phyloP scores from a whole-genome alignment of 2,888 invertebrate genomes.

The Stegana nigrithorax region DNA sequence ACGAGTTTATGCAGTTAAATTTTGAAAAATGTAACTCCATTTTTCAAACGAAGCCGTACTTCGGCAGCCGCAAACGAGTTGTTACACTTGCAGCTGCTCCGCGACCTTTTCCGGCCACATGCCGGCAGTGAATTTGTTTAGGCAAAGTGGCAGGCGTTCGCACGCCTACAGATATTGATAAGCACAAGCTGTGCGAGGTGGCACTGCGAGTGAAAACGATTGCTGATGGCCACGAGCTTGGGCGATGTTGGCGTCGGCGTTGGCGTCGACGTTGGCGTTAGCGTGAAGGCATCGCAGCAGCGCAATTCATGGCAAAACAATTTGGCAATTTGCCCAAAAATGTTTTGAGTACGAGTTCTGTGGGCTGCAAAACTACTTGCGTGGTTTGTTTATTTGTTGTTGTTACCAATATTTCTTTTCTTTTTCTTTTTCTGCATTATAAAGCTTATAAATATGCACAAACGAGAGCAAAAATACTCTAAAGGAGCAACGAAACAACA shows the following conservation, averaged over 20 bases:
- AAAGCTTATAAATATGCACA: constrained; percentile 7
- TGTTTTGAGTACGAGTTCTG: not conserved
- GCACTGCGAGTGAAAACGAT: not conserved
- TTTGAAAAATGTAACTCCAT: constrained; percentile 4
- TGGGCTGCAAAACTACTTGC: constrained; percentile 21
- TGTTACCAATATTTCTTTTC: constrained; percentile 5
- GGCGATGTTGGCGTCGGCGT: not conserved
- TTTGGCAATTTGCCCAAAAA: constrained; percentile 49
- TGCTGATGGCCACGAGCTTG: not conserved
- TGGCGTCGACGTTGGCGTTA: no score
- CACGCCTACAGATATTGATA: no score
- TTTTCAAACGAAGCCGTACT: no score
- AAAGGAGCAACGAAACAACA: not conserved
- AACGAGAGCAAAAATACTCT: no score
- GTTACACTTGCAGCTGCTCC: no score
- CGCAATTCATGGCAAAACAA: constrained; percentile 31
- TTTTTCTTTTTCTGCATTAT: not conserved
- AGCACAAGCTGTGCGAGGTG: not conserved
- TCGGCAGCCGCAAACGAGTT: no score
- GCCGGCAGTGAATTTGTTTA: no score
- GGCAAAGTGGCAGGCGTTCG: no score
- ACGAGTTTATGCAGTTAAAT: constrained; percentile 6
- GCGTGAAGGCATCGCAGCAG: not conserved
- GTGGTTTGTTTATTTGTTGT: constrained; percentile 10
- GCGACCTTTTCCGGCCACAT: no score